Evolutionary conservation across 1,140 invertebrate species (phyloP), one percentile per base, ranked within the genome.

Genomic region (Bombus turneri): DNA sequence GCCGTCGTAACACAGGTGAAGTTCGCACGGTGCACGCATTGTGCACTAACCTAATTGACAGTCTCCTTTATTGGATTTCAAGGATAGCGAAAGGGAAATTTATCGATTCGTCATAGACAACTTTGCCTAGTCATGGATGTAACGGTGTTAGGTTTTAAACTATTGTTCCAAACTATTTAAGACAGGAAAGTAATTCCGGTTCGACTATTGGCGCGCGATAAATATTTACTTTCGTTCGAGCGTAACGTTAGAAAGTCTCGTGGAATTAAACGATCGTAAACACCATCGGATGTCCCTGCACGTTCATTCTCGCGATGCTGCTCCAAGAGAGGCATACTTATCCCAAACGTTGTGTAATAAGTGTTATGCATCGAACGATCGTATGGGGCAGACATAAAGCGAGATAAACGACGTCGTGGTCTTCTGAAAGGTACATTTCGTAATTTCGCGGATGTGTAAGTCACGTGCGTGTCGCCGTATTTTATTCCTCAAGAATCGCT

Each of bases 231-330:
- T 80, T 72, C 53, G n/a, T 47, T 34, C 9, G 25, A 85, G 68
- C 69, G 69, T 57, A 76, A n/a, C 69, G 66, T 47, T 88, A 86
- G 87, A 89, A 89, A 88, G 84, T 83, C 34, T 68, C 39, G 76
- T 81, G 64, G 81, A 80, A 88, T 81, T 86, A 53, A 86, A 74
- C 57, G 59, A 73, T 76, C 66, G 43, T 81, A 86, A 83, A 83
- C 43, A 37, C 31, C 31, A 41, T 64, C 57, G 75, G 47, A 62
- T 62, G 39, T 71, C 43, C 8, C 41, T 68, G 13, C 34, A 3
- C 31, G 37, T 31, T 73, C 47, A 31, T 62, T 62, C 15, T 18
- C 28, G 25, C 53, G 31, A 68, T 72, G 59, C 64, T 62, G 64
- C 28, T 47, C 41, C n/a, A 22, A 59, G 2, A 31, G 15, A 57